Conservation (phyloP, 2,888 invertebrate species). For the Pogonocherus hispidulus region DNA sequence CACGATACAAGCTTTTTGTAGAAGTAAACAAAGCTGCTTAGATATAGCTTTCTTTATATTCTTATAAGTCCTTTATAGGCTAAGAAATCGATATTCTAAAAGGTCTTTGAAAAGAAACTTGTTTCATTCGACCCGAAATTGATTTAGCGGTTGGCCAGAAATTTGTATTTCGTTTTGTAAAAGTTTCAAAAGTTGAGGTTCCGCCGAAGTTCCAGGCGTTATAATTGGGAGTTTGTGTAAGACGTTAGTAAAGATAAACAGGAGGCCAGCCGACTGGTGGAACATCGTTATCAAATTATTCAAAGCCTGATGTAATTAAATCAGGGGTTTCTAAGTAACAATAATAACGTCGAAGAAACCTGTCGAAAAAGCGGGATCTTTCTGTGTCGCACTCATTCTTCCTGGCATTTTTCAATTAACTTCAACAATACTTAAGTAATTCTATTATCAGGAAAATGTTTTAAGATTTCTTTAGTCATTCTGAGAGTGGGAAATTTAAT, state of each 20-base stretch:
- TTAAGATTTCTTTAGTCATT: background rate
- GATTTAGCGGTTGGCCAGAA: slow-evolving; percentile 11
- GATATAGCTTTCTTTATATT: too few species aligned
- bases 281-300: slow-evolving; percentile 62
- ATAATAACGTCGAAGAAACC: slow-evolving; percentile 46
- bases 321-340: slow-evolving; percentile 56
- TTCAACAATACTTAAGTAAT: background rate
- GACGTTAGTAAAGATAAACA: slow-evolving; percentile 35
- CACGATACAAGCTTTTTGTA: too few species aligned
- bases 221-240: slow-evolving; percentile 34
- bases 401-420: background rate
- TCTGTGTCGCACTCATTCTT: background rate
- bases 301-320: slow-evolving; percentile 61
- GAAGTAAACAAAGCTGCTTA: too few species aligned
- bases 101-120: background rate
- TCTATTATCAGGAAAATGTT: background rate
- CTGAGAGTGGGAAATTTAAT: too few species aligned
- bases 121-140: background rate
- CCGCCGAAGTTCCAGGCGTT: slow-evolving; percentile 15
- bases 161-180: slow-evolving; percentile 27
- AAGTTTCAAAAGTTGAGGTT: slow-evolving; percentile 20
- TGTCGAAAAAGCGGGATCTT: background rate
- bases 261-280: slow-evolving; percentile 56
- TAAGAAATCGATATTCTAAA: background rate
- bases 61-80: too few species aligned